These are phyloP conservation scores for Ochotona princeps DNA, from an alignment of 2,113 vertebrate species.

Conservation along the genomic window DNA sequence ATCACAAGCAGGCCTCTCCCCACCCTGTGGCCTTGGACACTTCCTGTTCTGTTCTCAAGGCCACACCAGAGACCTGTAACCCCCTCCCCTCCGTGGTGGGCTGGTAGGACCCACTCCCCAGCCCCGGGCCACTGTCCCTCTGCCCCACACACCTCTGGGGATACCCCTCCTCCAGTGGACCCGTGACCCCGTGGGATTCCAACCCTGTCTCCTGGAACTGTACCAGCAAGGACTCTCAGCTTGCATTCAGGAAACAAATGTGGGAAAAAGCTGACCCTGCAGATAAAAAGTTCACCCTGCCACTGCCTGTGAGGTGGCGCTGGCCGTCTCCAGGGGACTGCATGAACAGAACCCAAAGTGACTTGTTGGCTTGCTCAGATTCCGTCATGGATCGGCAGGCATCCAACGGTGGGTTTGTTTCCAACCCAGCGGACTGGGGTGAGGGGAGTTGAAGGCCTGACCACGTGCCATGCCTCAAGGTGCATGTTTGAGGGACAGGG, in stretches of 20 bases:
- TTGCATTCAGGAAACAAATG: not conserved
- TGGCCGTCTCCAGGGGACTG: not conserved
- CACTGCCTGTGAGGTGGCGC: not conserved
- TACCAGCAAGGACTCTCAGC: not conserved
- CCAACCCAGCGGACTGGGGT: not conserved
- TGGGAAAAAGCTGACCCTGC: constrained; percentile 4
- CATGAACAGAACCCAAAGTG: not conserved
- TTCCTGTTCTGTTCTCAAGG: not conserved
- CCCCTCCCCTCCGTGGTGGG: not conserved
- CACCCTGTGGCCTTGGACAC: not conserved
- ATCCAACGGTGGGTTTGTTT: not conserved
- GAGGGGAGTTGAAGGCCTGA: not conserved
- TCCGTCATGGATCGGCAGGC: not conserved
- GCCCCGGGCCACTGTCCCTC: not conserved
- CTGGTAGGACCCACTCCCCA: not conserved
- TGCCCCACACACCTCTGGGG: not conserved
- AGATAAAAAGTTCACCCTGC: constrained; percentile 44
- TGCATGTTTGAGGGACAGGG: not conserved
- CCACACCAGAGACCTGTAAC: not conserved
- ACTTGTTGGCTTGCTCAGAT: not conserved
- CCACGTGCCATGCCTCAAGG: not conserved
- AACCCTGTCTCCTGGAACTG: not conserved
- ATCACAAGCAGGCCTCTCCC: constrained; percentile 47
- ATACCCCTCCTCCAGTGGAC: not conserved
- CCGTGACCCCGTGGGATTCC: not conserved